Conservation (phyloP, 2,113 vertebrate genomes). For the Strix uralensis region DNA sequence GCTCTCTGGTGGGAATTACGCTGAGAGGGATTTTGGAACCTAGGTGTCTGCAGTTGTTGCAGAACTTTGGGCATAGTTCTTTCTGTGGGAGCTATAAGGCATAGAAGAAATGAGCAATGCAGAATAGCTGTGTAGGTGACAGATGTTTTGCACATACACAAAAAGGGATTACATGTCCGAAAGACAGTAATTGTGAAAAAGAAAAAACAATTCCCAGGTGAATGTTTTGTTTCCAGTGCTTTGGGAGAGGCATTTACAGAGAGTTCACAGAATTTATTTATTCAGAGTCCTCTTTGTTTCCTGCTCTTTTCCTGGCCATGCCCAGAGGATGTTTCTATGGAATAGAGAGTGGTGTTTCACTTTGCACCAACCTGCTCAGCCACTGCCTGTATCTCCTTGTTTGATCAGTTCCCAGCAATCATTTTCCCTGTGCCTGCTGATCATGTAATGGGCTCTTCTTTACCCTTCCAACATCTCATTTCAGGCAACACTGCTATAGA, state of each 20-base stretch:
- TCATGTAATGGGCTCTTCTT: neutral
- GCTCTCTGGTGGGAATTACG: neutral
- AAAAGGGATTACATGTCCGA: neutral
- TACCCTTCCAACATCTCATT: neutral
- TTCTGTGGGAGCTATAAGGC: neutral
- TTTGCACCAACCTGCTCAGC: neutral
- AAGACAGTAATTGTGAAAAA: neutral
- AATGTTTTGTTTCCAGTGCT: neutral
- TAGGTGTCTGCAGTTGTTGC: neutral
- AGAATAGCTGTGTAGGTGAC: neutral
- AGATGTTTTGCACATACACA: neutral
- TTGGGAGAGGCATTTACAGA: neutral
- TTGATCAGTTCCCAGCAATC: neutral
- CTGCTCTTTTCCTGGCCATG: constrained; percentile 24
- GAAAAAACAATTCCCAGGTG: neutral
- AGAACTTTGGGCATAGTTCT: neutral
- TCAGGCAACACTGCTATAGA: neutral
- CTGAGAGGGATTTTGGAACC: neutral
- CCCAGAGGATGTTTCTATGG: neutral
- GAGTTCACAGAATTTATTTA: constrained; percentile 13
- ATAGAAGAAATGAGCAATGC: neutral
- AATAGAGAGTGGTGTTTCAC: neutral
- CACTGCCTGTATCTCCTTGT: neutral
- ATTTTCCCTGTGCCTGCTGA: neutral
- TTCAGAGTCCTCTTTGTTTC: constrained; percentile 47